Percentiles rank a stretch among this genome's conserved stretches.
phyloP scores from a whole-genome alignment of 1,140 invertebrate genomes.

The Parasteatoda tepidariorum region DNA sequence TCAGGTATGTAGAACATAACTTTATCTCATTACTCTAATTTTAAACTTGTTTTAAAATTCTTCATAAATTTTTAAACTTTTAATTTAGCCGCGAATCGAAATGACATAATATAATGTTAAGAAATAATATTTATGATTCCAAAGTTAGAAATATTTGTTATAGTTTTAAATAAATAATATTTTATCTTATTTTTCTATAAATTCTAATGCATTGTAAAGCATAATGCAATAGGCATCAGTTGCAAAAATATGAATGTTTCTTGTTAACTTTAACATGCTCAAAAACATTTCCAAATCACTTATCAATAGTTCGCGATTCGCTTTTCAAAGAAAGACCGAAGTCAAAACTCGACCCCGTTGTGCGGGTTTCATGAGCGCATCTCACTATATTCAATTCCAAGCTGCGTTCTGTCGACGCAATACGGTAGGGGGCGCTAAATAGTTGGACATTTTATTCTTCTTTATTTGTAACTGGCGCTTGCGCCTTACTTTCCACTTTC shows the following conservation, averaged over 20 bases:
- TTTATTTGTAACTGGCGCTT: not conserved
- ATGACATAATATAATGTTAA: too few species aligned
- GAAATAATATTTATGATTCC: too few species aligned
- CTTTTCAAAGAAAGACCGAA: not conserved
- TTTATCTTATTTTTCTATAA: too few species aligned
- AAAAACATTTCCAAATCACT: not conserved
- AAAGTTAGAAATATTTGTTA: too few species aligned
- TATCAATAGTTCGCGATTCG: not conserved
- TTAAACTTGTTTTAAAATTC: too few species aligned
- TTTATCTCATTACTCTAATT: too few species aligned
- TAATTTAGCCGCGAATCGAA: too few species aligned
- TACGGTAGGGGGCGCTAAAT: constrained; percentile 13
- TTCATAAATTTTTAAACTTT: too few species aligned
- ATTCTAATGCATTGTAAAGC: too few species aligned
- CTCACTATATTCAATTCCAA: not conserved
- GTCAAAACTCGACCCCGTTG: too few species aligned
- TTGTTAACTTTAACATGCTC: not conserved
- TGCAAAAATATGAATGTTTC: not conserved
- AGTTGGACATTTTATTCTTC: not conserved
- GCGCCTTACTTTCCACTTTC: not conserved
- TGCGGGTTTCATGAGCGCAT: not conserved
- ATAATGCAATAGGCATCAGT: not conserved
- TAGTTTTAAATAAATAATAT: too few species aligned
- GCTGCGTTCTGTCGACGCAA: constrained; percentile 6
- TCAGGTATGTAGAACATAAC: too few species aligned